phyloP scores from a whole-genome alignment of 2,797 vertebrate species.

The Lacerta bilineata region DNA sequence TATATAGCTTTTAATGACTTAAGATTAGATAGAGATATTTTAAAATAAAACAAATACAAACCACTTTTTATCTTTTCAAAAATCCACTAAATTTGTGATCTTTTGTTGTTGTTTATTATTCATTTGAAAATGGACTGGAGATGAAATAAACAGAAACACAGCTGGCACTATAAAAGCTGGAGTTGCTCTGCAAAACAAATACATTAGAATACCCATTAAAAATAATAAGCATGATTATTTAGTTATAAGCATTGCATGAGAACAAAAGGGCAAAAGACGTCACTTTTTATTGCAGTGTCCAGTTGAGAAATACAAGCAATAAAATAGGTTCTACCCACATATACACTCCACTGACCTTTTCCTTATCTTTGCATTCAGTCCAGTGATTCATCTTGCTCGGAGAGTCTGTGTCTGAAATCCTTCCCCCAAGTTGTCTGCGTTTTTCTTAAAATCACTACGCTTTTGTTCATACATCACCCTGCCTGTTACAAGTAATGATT shows the following conservation, averaged over 20 bases:
- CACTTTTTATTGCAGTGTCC: background rate
- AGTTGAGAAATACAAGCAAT: background rate
- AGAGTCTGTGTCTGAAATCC: background rate
- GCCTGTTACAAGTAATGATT: background rate
- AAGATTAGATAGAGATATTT: background rate
- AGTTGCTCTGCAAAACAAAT: slow-evolving; percentile 25
- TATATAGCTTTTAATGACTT: background rate
- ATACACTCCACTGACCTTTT: accelerated
- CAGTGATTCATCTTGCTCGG: background rate
- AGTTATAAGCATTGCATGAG: background rate
- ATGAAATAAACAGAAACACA: slow-evolving; percentile 36
- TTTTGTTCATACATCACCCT: background rate
- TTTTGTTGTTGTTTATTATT: slow-evolving; percentile 15
- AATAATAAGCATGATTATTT: background rate
- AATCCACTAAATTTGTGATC: background rate
- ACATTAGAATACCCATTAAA: background rate
- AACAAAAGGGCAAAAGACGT: background rate
- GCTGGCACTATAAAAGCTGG: slow-evolving; percentile 47
- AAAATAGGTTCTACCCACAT: background rate
- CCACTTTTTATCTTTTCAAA: background rate
- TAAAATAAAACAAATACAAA: background rate
- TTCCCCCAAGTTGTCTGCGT: background rate
- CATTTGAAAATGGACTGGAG: slow-evolving; percentile 30
- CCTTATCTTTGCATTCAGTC: accelerated
- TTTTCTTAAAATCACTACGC: background rate